phyloP scores from a whole-genome alignment of 2,888 invertebrate genomes.

The Plemyria rubiginata region DNA sequence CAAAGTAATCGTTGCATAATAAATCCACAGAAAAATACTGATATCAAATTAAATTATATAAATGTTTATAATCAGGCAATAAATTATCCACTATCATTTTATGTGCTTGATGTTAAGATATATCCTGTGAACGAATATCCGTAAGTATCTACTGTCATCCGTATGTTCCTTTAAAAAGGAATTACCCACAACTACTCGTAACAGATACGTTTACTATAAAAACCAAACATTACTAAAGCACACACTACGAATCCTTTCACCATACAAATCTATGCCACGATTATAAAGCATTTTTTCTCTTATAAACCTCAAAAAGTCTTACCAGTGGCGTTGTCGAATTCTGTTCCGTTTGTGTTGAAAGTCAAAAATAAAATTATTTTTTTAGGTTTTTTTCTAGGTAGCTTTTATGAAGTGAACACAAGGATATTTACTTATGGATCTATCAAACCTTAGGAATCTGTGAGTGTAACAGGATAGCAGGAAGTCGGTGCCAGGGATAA shows the following conservation, averaged over 20 bases:
- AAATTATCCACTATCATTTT: too few species aligned
- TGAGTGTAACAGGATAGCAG: not conserved
- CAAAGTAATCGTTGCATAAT: too few species aligned
- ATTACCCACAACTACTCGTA: not conserved
- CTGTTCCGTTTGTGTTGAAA: slow-evolving; percentile 31
- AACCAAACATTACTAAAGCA: slow-evolving; percentile 4
- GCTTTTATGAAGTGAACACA: slow-evolving; percentile 2
- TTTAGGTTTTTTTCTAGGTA: slow-evolving; percentile 3
- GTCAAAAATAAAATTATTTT: slow-evolving; percentile 29
- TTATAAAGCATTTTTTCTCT: slow-evolving; percentile 21
- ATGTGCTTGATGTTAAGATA: too few species aligned
- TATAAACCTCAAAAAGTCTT: slow-evolving; percentile 27
- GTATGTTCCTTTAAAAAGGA: not conserved
- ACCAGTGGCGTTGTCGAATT: slow-evolving; percentile 27
- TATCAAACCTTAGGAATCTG: not conserved
- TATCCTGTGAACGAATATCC: too few species aligned
- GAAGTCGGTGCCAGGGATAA: not conserved
- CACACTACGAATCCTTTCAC: slow-evolving; percentile 11
- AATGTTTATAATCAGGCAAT: too few species aligned
- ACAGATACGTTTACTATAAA: not conserved
- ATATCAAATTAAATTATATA: too few species aligned
- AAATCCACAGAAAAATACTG: too few species aligned
- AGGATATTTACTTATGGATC: not conserved
- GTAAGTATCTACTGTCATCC: too few species aligned
- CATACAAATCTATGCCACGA: slow-evolving; percentile 22